These are phyloP conservation scores for Corythoichthys intestinalis DNA, from an alignment of 2,113 vertebrate genomes.

Conservation along the genomic window DNA sequence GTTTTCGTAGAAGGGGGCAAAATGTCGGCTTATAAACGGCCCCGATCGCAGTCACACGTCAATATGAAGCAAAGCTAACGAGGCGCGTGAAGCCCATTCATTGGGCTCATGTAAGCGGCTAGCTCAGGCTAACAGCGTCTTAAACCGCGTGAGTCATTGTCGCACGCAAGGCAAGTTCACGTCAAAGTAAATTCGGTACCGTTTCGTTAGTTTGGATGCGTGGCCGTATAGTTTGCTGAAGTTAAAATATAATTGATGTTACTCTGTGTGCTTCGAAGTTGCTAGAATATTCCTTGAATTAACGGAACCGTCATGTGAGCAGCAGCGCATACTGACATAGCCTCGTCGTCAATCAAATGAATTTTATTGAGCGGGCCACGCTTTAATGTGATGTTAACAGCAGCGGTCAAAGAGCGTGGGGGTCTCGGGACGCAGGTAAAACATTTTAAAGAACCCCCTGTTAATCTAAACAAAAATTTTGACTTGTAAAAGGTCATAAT, in stretches of 20 bases:
- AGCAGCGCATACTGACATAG: background rate
- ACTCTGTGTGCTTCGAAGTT: background rate
- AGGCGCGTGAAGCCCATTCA: constrained; percentile 54
- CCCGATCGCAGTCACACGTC: constrained; percentile 21
- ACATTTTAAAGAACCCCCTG: no score
- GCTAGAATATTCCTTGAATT: constrained; percentile 20
- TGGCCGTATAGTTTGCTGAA: background rate
- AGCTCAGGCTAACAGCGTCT: constrained; percentile 6
- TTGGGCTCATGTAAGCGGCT: constrained; percentile 33
- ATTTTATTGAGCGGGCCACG: background rate
- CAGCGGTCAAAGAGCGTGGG: no score
- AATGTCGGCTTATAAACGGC: background rate
- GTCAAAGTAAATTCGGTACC: background rate
- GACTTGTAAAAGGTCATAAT: no score
- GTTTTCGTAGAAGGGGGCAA: background rate
- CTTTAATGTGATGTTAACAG: background rate
- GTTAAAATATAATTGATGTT: background rate
- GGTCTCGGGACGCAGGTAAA: no score
- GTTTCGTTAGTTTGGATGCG: background rate
- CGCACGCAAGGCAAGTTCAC: background rate
- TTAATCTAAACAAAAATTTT: no score
- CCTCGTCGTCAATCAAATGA: background rate
- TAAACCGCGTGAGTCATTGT: background rate
- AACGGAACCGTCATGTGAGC: constrained; percentile 1
- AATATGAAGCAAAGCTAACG: constrained; percentile 41